These are phyloP conservation scores for Paramormyrops hopkinsi DNA, from an alignment of 2,797 vertebrate genomes.

Conservation along the genomic window DNA sequence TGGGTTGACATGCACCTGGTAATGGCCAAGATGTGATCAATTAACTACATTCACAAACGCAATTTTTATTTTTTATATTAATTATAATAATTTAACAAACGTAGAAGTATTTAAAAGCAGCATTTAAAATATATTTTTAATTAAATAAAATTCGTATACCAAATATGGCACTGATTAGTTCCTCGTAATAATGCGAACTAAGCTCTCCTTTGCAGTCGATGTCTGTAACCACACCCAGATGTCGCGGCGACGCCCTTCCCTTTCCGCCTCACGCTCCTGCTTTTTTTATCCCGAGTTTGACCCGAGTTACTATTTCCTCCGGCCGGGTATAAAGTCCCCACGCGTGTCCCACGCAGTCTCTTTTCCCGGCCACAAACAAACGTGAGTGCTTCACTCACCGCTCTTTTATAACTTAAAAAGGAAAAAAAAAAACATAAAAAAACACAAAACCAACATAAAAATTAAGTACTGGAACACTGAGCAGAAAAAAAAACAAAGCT, in stretches of 20 bases:
- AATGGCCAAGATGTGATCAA: not conserved
- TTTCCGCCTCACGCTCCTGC: slow-evolving; percentile 50
- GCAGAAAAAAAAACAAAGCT: slow-evolving; percentile 48
- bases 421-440: slow-evolving; percentile 56
- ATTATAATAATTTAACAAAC: not conserved
- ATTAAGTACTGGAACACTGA: slow-evolving; percentile 38
- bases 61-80: not conserved
- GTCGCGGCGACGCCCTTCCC: slow-evolving; percentile 53
- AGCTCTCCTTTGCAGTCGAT: not conserved
- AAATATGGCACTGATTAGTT: not conserved
- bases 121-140: not conserved
- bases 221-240: slow-evolving; percentile 47
- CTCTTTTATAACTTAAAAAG: slow-evolving; percentile 60
- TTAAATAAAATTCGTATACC: not conserved
- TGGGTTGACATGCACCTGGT: not conserved
- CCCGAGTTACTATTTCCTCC: slow-evolving; percentile 60
- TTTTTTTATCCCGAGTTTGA: slow-evolving; percentile 48
- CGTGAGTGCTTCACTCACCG: slow-evolving; percentile 73
- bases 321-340: slow-evolving; percentile 67
- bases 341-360: slow-evolving; percentile 60
- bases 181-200: not conserved
- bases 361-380: slow-evolving; percentile 66
- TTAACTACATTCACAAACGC: not conserved
- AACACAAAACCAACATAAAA: slow-evolving; percentile 65
- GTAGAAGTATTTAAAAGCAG: not conserved